Evolutionary conservation across 1,140 invertebrate species (phyloP).

Genomic region (Bicyclus anynana): DNA sequence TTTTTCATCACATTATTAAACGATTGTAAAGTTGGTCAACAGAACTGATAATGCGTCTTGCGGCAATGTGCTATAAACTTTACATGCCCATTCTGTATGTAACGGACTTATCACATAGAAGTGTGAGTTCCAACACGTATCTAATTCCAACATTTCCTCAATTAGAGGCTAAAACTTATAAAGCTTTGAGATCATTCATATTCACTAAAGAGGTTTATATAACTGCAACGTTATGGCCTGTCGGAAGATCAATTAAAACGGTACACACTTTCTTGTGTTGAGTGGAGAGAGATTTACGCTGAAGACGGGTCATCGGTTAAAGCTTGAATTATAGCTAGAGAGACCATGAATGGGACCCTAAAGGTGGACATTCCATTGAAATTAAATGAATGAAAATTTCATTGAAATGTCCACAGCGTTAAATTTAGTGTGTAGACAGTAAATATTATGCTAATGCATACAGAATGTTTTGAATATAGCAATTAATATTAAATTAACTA

Average conservation of each 20-base stretch:
- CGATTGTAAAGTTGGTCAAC: too few relatives aligned
- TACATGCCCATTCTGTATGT: background rate
- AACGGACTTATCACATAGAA: background rate
- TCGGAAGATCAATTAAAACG: conserved; percentile 23
- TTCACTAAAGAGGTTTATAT: conserved; percentile 12
- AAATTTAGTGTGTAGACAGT: too few relatives aligned
- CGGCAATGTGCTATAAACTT: too few relatives aligned
- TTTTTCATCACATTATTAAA: too few relatives aligned
- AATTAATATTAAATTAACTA: too few relatives aligned
- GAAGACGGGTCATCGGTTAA: conserved; percentile 25
- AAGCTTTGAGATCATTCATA: conserved; percentile 6
- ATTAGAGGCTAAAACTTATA: conserved; percentile 10
- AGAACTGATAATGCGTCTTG: too few relatives aligned
- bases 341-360: background rate
- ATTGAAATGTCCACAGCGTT: too few relatives aligned
- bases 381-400: too few relatives aligned
- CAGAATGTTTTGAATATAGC: too few relatives aligned
- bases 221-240: conserved; percentile 6
- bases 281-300: conserved; percentile 26
- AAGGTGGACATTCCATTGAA: background rate
- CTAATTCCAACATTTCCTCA: background rate
- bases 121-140: background rate
- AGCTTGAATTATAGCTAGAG: conserved; percentile 14
- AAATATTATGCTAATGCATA: too few relatives aligned
- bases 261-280: conserved; percentile 14